phyloP scores from a whole-genome alignment of 2,113 vertebrate species.

The Macroglossus sobrinus region DNA sequence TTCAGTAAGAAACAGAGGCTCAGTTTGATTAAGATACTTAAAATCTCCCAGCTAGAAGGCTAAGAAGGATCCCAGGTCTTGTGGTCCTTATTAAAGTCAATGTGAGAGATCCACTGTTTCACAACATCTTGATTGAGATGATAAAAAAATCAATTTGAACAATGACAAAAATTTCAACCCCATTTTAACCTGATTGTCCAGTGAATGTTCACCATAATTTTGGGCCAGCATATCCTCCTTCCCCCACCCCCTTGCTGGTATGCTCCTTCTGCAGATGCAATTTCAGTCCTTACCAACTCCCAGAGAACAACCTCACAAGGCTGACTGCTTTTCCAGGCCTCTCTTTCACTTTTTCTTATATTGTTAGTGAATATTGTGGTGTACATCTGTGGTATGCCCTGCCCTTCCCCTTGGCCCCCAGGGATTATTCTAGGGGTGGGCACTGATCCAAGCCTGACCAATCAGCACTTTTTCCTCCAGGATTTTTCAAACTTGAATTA shows the following conservation, averaged over 20 bases:
- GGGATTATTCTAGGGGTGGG: not conserved
- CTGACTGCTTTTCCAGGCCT: not conserved
- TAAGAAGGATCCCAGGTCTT: not conserved
- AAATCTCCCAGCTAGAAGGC: not conserved
- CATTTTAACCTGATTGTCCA: not conserved
- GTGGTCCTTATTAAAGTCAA: not conserved
- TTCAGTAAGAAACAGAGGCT: conserved; percentile 8
- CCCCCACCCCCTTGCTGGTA: not conserved
- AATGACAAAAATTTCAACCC: not conserved
- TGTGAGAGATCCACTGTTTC: not conserved
- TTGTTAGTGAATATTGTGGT: not conserved
- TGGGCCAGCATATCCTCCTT: not conserved
- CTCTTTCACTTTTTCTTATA: not conserved
- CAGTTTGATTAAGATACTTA: not conserved
- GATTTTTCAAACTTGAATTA: not conserved
- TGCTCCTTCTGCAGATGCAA: not conserved
- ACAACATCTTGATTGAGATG: not conserved
- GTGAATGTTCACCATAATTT: not conserved
- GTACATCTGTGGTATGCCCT: not conserved
- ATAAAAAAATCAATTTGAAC: not conserved
- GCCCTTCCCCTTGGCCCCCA: not conserved
- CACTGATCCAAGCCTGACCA: not conserved
- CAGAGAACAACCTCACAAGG: not conserved
- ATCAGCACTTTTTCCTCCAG: not conserved
- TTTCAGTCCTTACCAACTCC: not conserved